Percentiles rank a stretch among this genome's conserved stretches.
phyloP scores from a whole-genome alignment of 2,113 vertebrate species.

The Oenanthe melanoleuca region DNA sequence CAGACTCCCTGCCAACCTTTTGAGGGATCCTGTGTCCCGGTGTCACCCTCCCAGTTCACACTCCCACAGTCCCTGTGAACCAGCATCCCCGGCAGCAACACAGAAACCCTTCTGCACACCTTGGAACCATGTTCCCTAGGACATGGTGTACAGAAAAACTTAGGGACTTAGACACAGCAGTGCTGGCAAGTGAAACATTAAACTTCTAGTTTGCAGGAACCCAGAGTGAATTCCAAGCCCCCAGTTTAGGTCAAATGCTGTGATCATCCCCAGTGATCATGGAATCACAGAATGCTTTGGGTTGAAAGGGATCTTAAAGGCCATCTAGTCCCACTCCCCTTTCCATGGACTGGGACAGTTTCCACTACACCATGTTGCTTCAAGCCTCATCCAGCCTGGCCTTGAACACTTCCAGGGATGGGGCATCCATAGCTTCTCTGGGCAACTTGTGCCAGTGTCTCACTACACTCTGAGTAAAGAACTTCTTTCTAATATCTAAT shows the following conservation, averaged over 20 bases:
- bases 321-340: background rate
- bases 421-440: background rate
- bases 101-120: background rate
- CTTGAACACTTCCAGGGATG: background rate
- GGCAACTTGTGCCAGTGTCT: background rate
- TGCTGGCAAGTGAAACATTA: background rate
- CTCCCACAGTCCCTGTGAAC: rapidly evolving
- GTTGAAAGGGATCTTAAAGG: background rate
- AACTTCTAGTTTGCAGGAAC: background rate
- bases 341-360: background rate
- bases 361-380: background rate
- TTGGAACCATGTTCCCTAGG: background rate
- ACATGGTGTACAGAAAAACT: background rate
- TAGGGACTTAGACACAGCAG: background rate
- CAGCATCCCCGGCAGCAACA: rapidly evolving
- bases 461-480: background rate
- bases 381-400: background rate
- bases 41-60: background rate
- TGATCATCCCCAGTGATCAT: too few species aligned
- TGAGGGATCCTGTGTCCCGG: rapidly evolving
- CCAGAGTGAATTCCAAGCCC: rapidly evolving
- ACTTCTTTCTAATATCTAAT: background rate
- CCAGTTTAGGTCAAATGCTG: background rate
- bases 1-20: background rate
- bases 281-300: background rate